Conservation (phyloP, 2,113 vertebrate genomes). For the Macrotis lagotis region DNA sequence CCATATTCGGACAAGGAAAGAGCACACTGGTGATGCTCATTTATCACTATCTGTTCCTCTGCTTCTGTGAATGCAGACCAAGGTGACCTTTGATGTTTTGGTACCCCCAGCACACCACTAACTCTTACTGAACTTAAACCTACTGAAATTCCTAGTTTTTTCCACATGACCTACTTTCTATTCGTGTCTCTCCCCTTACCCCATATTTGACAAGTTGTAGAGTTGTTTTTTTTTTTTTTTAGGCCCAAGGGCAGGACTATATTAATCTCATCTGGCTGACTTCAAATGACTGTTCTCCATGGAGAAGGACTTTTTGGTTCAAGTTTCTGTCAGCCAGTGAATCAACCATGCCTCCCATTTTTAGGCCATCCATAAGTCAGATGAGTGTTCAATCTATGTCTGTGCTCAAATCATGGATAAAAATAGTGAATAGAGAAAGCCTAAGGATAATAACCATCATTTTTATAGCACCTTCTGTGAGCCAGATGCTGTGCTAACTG, state of each 20-base stretch:
- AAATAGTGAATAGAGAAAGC: background rate
- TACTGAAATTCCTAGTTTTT: background rate
- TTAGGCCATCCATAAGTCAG: background rate
- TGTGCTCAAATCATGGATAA: no score
- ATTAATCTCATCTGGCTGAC: background rate
- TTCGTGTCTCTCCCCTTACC: background rate
- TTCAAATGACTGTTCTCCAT: background rate
- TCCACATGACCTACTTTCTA: background rate
- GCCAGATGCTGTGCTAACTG: background rate
- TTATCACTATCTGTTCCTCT: background rate
- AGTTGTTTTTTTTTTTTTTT: no score
- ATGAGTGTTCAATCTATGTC: background rate
- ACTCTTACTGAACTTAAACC: background rate
- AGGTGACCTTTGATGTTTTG: background rate
- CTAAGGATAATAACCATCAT: background rate
- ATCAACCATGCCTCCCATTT: background rate
- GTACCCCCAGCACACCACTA: background rate
- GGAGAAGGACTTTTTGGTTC: background rate
- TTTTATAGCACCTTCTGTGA: background rate
- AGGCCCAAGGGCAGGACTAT: background rate
- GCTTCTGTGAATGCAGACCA: background rate
- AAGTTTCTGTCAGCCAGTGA: background rate
- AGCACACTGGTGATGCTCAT: background rate
- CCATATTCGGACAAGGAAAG: background rate
- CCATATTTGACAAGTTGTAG: background rate